Percentiles rank a stretch among this genome's conserved stretches.
phyloP scores from a whole-genome alignment of 2,113 vertebrate genomes.

The Balaenoptera acutorostrata region DNA sequence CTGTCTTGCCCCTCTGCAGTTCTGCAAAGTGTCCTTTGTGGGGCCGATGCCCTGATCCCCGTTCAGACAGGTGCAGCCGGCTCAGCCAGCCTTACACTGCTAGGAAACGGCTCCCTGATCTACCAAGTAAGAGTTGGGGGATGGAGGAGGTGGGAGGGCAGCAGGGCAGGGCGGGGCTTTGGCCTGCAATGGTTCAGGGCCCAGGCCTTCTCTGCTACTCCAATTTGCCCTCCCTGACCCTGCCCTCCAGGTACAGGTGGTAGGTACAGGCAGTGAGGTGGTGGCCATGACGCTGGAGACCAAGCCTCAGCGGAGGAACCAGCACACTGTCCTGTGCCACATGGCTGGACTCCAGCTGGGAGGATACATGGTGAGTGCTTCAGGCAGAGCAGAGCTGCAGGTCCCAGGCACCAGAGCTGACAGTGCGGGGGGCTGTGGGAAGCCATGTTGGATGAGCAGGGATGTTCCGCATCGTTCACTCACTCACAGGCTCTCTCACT shows the following conservation, averaged over 20 bases:
- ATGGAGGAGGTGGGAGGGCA: not conserved
- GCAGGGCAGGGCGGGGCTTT: not conserved
- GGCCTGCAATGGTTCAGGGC: not conserved
- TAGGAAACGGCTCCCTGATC: constrained; percentile 92
- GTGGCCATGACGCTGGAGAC: constrained; percentile 91
- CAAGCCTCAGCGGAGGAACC: constrained; percentile 91
- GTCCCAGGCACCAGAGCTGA: not conserved
- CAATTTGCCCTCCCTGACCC: not conserved
- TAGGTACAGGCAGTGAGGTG: constrained; percentile 87
- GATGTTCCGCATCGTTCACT: not conserved
- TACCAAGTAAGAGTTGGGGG: constrained; percentile 87
- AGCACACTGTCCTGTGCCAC: constrained; percentile 89
- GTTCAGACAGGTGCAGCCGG: constrained; percentile 93
- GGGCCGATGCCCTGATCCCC: constrained; percentile 87
- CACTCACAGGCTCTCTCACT: not conserved
- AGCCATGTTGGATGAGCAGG: not conserved
- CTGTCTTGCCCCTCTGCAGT: constrained; percentile 76
- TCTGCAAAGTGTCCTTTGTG: constrained; percentile 94
- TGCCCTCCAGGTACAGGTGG: constrained; percentile 87
- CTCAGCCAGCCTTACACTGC: constrained; percentile 88
- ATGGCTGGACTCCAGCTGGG: constrained; percentile 80
- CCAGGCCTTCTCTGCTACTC: not conserved
- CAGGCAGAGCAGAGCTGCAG: not conserved
- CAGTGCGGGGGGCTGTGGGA: not conserved
- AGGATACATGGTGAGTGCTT: constrained; percentile 74